phyloP scores from a whole-genome alignment of 2,113 vertebrate species.

The Rallus limicola region DNA sequence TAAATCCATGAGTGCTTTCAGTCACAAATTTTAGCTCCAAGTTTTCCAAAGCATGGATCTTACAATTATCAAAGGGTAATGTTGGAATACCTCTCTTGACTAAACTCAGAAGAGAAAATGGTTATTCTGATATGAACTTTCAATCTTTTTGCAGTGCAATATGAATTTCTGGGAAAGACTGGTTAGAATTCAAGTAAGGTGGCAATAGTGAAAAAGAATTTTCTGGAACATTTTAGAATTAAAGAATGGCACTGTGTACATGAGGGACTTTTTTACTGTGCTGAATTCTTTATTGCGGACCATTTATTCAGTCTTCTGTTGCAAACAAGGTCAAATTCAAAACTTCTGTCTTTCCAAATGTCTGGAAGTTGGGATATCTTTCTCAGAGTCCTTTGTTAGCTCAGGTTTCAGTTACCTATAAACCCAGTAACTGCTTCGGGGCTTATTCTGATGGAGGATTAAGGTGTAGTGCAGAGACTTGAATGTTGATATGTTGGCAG shows the following conservation, averaged over 20 bases:
- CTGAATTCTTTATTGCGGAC: neutral
- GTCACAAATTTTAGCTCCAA: neutral
- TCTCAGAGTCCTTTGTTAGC: neutral
- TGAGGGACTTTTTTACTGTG: neutral
- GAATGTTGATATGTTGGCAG: neutral
- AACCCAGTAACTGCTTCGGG: neutral
- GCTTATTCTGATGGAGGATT: neutral
- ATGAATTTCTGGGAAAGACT: neutral
- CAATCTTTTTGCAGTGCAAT: neutral
- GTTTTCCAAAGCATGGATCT: neutral
- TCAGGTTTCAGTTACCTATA: neutral
- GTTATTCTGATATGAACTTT: neutral
- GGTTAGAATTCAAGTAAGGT: neutral
- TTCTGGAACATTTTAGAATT: neutral
- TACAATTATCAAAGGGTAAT: neutral
- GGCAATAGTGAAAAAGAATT: neutral
- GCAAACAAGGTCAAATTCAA: neutral
- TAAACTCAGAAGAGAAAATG: fast-evolving
- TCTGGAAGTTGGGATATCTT: neutral
- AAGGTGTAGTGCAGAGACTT: neutral
- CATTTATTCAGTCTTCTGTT: neutral
- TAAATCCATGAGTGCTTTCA: neutral
- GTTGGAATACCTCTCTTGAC: neutral
- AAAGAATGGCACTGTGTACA: neutral
- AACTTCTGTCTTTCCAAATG: neutral